Evolutionary conservation across 30 jellyfish, hydroid and myxozoan species (phyloP).

Genomic region (Rhopilema esculentum): DNA sequence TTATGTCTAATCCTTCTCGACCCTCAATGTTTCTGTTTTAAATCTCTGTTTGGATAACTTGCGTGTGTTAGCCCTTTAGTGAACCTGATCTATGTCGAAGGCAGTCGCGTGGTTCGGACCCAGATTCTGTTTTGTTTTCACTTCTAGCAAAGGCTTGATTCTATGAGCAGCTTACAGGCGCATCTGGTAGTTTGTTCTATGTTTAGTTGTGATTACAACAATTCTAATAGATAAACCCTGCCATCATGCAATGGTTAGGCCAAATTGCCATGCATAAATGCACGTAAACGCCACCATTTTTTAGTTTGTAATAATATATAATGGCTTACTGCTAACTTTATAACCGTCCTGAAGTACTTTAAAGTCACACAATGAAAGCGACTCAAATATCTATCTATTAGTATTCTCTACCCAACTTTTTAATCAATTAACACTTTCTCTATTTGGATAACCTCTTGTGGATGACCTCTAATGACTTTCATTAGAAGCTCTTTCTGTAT

Average conservation of each 20-base stretch:
- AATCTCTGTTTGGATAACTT: constrained; percentile 70
- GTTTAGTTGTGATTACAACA: not conserved
- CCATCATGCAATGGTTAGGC: not conserved
- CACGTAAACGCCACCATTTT: not conserved
- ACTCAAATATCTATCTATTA: too few relatives aligned
- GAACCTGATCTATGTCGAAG: constrained; percentile 13
- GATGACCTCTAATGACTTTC: too few relatives aligned
- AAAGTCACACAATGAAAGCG: too few relatives aligned
- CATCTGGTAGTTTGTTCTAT: not conserved
- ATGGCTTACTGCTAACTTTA: too few relatives aligned
- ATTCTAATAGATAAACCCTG: not conserved
- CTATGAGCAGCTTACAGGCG: not conserved
- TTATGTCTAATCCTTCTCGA: constrained; percentile 52
- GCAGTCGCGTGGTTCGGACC: not conserved
- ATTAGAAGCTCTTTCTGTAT: too few relatives aligned
- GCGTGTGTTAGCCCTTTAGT: constrained; percentile 35
- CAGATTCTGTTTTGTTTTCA: not conserved
- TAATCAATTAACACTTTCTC: too few relatives aligned
- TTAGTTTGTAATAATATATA: too few relatives aligned
- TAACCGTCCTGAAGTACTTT: too few relatives aligned
- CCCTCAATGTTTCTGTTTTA: constrained; percentile 51
- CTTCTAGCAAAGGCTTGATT: not conserved
- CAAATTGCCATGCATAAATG: not conserved
- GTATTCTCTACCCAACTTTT: too few relatives aligned
- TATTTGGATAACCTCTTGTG: too few relatives aligned